Conservation (phyloP, 2,888 invertebrate species). For the Apamea epomidion region DNA sequence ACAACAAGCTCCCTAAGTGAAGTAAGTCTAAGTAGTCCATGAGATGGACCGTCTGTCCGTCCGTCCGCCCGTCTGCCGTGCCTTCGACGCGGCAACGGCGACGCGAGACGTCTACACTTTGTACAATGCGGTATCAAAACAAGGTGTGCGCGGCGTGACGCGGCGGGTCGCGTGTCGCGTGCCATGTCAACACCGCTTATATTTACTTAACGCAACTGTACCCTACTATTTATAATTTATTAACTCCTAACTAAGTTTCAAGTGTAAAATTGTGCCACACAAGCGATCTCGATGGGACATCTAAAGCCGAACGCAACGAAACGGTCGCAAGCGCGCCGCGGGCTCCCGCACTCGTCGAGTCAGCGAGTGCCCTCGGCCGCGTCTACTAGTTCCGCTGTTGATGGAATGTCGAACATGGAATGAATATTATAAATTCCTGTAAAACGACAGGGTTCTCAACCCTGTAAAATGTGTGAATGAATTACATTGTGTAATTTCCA, state of each 20-base stretch:
- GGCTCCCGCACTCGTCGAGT: neutral
- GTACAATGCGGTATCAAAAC: slow-evolving; percentile 83
- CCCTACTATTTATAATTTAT: slow-evolving; percentile 87
- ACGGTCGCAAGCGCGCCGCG: slow-evolving; percentile 66
- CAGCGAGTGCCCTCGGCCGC: slow-evolving; percentile 37
- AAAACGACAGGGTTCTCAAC: slow-evolving; percentile 81
- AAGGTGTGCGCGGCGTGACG: slow-evolving; percentile 63
- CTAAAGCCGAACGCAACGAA: slow-evolving; percentile 78
- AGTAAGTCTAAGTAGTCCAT: slow-evolving; percentile 79
- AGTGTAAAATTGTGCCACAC: slow-evolving; percentile 89
- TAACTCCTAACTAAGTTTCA: slow-evolving; percentile 87
- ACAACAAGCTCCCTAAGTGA: slow-evolving; percentile 78
- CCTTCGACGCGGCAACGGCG: slow-evolving; percentile 35
- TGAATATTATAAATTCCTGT: slow-evolving; percentile 81
- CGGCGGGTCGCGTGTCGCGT: slow-evolving; percentile 62
- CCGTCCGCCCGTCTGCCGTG: slow-evolving; percentile 24
- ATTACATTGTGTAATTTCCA: slow-evolving; percentile 74
- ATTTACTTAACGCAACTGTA: slow-evolving; percentile 79
- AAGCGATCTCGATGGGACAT: slow-evolving; percentile 83
- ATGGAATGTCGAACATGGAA: slow-evolving; percentile 76
- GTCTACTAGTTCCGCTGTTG: slow-evolving; percentile 65
- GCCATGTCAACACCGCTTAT: slow-evolving; percentile 74
- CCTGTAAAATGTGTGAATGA: slow-evolving; percentile 77
- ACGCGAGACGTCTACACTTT: slow-evolving; percentile 82
- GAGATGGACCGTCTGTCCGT: slow-evolving; percentile 76